A percentile compares a stretch with the other conserved stretches of the same genome.
Conservation (phyloP, 2,797 vertebrate genomes). For the Buphagus erythrorhynchus region DNA sequence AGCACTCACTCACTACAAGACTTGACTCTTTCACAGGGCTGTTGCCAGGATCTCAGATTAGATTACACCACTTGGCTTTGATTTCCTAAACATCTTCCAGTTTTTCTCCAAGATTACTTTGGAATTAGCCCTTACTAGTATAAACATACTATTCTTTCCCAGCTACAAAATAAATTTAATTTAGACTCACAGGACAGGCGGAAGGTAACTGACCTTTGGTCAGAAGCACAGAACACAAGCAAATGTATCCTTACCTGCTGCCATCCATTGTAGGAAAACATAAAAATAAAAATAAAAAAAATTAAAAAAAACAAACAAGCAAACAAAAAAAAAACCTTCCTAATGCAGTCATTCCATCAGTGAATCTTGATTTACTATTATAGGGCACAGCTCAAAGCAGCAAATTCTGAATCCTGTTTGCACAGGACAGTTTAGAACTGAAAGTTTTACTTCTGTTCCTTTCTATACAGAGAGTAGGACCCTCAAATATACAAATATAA, state of each 20-base stretch:
- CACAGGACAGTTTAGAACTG: not conserved
- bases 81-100: not conserved
- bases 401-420: not conserved
- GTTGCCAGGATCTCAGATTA: constrained; percentile 5
- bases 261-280: not conserved
- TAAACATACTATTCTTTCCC: not conserved
- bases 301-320: no score
- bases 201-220: not conserved
- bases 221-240: not conserved
- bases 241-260: not conserved
- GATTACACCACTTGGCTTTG: not conserved
- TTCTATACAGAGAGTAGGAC: not conserved
- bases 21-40: not conserved
- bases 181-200: not conserved
- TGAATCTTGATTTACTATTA: not conserved
- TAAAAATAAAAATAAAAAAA: not conserved
- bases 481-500: not conserved
- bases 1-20: not conserved
- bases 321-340: not conserved
- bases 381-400: not conserved
- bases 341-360: not conserved
- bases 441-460: not conserved
- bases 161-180: not conserved
- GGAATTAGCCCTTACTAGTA: not conserved
- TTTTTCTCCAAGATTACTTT: not conserved